A percentile compares a stretch with the other conserved stretches of the same genome.
These are phyloP conservation scores for Deilephila porcellus DNA, from an alignment of 2,888 invertebrate genomes.

Conservation along the genomic window DNA sequence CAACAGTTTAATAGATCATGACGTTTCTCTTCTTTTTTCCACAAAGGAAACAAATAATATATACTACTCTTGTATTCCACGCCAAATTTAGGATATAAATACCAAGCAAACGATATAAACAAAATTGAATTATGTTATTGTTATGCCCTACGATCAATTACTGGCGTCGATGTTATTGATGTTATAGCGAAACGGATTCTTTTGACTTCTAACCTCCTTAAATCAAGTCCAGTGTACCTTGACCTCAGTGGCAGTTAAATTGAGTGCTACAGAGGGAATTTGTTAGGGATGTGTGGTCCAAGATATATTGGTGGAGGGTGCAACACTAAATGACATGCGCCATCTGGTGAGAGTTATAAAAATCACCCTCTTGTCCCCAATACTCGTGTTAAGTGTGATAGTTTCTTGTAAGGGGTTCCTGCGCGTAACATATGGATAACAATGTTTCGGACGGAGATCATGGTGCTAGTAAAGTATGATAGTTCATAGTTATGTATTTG, in stretches of 20 bases:
- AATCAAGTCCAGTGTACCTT: conserved; percentile 51
- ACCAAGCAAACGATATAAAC: conserved; percentile 32
- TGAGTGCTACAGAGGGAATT: neutral
- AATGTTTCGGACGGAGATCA: conserved; percentile 27
- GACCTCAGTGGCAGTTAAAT: conserved; percentile 36
- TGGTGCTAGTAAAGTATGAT: neutral
- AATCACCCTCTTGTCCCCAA: conserved; percentile 74
- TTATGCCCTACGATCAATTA: conserved; percentile 76
- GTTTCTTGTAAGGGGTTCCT: conserved; percentile 70
- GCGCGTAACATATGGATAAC: conserved; percentile 42
- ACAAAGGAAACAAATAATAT: neutral
- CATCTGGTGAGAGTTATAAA: conserved; percentile 81
- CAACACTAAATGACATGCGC: conserved; percentile 78
- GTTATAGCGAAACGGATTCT: conserved; percentile 73
- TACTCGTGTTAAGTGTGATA: conserved; percentile 72
- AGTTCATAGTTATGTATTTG: too few species aligned
- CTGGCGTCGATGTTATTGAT: conserved; percentile 68
- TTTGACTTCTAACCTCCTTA: conserved; percentile 78
- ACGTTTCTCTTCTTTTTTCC: too few species aligned
- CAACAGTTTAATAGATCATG: too few species aligned
- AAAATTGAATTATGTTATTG: conserved; percentile 74
- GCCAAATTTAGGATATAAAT: neutral
- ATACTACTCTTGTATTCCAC: neutral
- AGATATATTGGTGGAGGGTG: conserved; percentile 49
- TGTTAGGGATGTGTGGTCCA: conserved; percentile 46